A percentile compares a stretch with the other conserved stretches of the same genome.
Evolutionary conservation across 2,888 invertebrate genomes (phyloP).

Genomic region (Platypus cylindrus): DNA sequence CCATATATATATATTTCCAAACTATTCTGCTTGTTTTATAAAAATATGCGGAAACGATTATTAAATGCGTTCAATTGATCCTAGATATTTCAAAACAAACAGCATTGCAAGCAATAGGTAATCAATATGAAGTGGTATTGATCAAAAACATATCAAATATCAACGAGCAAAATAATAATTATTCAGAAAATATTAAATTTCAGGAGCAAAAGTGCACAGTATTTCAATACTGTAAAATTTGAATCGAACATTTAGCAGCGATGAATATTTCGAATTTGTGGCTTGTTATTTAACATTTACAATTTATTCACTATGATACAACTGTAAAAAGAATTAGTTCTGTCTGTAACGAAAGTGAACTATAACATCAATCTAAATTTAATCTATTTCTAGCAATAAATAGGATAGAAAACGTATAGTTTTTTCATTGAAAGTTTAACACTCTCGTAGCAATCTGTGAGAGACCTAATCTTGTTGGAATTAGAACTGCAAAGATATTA

Average conservation of each 20-base stretch:
- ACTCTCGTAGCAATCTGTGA: too few relatives aligned
- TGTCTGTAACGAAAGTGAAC: too few relatives aligned
- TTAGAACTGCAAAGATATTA: too few relatives aligned
- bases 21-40: constrained; percentile 44
- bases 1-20: constrained; percentile 49
- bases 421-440: too few relatives aligned
- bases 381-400: too few relatives aligned
- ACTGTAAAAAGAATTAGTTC: constrained; percentile 61
- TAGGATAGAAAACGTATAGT: too few relatives aligned
- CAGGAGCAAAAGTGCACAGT: constrained; percentile 46
- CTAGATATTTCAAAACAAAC: constrained; percentile 45
- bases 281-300: constrained; percentile 54
- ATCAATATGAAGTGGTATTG: too few relatives aligned
- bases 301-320: constrained; percentile 55
- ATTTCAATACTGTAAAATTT: constrained; percentile 49
- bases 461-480: too few relatives aligned
- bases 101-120: constrained; percentile 43
- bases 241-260: constrained; percentile 45
- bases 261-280: constrained; percentile 57
- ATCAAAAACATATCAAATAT: background rate
- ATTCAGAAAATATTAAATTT: constrained; percentile 17
- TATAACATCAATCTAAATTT: too few relatives aligned
- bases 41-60: constrained; percentile 51
- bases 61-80: constrained; percentile 49
- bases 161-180: background rate